Evolutionary conservation across 1,140 invertebrate species (phyloP).

Genomic region (Nomia melanderi): DNA sequence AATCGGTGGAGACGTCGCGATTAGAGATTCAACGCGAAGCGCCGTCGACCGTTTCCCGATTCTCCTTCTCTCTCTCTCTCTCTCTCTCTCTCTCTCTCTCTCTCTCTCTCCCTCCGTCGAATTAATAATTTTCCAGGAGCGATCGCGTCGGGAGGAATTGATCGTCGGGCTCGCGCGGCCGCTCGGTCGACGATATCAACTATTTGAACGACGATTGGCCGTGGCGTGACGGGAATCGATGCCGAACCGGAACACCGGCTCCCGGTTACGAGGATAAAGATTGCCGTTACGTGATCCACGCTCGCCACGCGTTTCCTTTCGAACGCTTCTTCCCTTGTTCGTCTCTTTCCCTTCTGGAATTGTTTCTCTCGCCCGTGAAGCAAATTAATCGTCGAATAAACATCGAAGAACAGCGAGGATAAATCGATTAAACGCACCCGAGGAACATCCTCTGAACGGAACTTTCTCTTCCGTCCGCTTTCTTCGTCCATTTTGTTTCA

Average conservation of each 20-base stretch:
- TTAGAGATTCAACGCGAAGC: neutral
- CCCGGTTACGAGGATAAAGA: slow-evolving; percentile 28
- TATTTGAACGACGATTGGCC: slow-evolving; percentile 24
- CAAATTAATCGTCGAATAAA: neutral
- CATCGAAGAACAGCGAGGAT: neutral
- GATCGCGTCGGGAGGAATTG: neutral
- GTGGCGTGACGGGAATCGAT: slow-evolving; percentile 36
- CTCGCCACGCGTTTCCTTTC: slow-evolving; percentile 3
- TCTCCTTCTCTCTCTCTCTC: no score
- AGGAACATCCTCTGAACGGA: no score
- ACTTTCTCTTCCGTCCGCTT: neutral
- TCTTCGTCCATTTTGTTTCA: neutral
- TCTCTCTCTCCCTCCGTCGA: no score
- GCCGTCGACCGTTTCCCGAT: no score
- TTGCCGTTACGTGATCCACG: slow-evolving; percentile 47
- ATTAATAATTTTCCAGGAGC: slow-evolving; percentile 3
- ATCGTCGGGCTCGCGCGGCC: neutral
- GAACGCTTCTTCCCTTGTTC: neutral
- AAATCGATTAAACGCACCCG: neutral
- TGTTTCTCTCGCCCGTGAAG: neutral
- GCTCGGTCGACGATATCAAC: slow-evolving; percentile 18
- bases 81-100: no score
- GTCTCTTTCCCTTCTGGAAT: neutral
- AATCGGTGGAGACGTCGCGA: no score
- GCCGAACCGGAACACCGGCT: slow-evolving; percentile 13